Evolutionary conservation across 2,888 invertebrate species (phyloP).

Genomic region (Neoitamus cyanurus): DNA sequence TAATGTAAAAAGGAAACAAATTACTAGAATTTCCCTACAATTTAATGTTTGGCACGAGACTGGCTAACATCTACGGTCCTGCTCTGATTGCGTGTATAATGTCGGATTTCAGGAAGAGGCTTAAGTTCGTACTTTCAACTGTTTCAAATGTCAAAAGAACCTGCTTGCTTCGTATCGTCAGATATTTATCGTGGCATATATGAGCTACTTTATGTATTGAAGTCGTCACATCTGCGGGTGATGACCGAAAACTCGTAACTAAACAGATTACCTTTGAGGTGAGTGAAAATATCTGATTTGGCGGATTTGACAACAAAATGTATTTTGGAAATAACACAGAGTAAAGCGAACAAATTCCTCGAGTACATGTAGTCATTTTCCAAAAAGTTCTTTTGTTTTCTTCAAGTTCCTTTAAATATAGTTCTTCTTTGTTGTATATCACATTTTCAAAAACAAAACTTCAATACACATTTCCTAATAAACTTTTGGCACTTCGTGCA

Average conservation of each 20-base stretch:
- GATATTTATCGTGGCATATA: background rate
- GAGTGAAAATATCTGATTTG: background rate
- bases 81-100: background rate
- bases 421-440: constrained; percentile 29
- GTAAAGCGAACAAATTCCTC: background rate
- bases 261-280: background rate
- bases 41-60: constrained; percentile 14
- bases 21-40: background rate
- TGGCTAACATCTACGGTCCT: background rate
- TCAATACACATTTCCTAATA: constrained; percentile 25
- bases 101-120: background rate
- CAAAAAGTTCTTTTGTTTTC: background rate
- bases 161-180: background rate
- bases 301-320: background rate
- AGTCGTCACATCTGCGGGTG: background rate
- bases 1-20: background rate
- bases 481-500: constrained; percentile 40
- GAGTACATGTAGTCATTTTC: background rate
- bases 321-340: background rate
- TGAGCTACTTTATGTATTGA: background rate
- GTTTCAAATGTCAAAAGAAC: background rate
- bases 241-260: background rate
- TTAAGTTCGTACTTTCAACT: background rate
- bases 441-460: constrained; percentile 39
- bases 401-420: constrained; percentile 16